phyloP scores from a whole-genome alignment of 2,797 vertebrate genomes.

The Loriculus beryllinus region DNA sequence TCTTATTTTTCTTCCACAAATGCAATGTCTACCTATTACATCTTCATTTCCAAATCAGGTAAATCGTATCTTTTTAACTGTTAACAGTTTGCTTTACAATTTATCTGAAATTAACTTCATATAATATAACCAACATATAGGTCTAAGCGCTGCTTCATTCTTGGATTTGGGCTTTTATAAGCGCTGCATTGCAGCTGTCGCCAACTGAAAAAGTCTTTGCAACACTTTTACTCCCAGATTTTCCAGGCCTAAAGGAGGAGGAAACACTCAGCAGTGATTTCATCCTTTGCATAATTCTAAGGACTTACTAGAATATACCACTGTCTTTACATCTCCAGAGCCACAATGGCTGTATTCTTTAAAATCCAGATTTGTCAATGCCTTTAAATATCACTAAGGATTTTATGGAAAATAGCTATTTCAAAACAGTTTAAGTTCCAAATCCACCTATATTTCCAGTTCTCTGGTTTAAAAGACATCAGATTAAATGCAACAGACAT shows the following conservation, averaged over 20 bases:
- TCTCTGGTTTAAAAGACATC: not conserved
- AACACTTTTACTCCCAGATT: not conserved
- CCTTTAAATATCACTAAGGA: constrained; percentile 6
- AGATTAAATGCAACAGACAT: not conserved
- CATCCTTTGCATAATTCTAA: not conserved
- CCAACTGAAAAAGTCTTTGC: not conserved
- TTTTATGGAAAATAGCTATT: not conserved
- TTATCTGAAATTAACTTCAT: not conserved
- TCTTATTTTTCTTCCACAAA: not conserved
- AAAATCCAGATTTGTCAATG: not conserved
- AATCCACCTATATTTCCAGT: constrained; percentile 18
- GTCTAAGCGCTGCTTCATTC: not conserved
- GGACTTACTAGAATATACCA: not conserved
- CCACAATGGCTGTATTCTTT: constrained; percentile 18
- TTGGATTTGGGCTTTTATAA: not conserved
- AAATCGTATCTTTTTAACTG: not conserved
- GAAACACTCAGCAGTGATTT: not conserved
- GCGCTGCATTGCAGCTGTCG: not conserved
- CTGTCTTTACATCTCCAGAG: constrained; percentile 5
- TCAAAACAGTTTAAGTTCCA: constrained; percentile 10
- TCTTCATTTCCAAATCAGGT: not conserved
- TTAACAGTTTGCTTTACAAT: not conserved
- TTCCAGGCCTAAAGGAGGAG: not conserved
- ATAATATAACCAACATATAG: not conserved
- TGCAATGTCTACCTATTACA: not conserved